These are phyloP conservation scores for Scomber japonicus DNA, from an alignment of 2,113 vertebrate genomes.

Conservation along the genomic window DNA sequence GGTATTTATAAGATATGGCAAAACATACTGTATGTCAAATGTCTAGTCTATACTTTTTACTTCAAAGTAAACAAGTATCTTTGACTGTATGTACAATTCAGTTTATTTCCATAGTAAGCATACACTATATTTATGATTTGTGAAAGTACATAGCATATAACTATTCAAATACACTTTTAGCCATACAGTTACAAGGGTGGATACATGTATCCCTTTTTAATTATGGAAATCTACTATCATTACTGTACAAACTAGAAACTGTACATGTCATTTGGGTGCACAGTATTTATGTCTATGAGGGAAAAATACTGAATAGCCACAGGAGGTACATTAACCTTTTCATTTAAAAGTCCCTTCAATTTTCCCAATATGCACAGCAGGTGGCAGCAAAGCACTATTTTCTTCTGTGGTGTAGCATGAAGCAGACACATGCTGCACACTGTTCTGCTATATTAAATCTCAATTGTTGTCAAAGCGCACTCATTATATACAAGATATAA, in stretches of 20 bases:
- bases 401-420: background rate
- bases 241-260: conserved; percentile 68
- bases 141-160: conserved; percentile 43
- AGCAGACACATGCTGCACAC: background rate
- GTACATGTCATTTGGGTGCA: conserved; percentile 45
- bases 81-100: conserved; percentile 54
- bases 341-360: background rate
- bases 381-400: conserved; percentile 69
- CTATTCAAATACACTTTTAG: conserved; percentile 37
- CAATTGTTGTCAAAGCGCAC: conserved; percentile 26
- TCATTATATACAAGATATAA: conserved; percentile 60
- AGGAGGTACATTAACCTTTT: background rate
- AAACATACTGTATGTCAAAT: background rate
- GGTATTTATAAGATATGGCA: background rate
- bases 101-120: conserved; percentile 40
- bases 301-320: conserved; percentile 4
- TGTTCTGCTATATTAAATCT: background rate
- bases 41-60: conserved; percentile 7
- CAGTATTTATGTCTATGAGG: conserved; percentile 8
- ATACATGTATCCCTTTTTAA: conserved; percentile 14
- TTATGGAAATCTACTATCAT: conserved; percentile 32
- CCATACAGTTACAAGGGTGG: background rate
- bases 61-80: conserved; percentile 1
- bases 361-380: conserved; percentile 65
- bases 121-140: conserved; percentile 32